Evolutionary conservation across 2,797 vertebrate species (phyloP).

Genomic region (Rhynchotus rufescens): DNA sequence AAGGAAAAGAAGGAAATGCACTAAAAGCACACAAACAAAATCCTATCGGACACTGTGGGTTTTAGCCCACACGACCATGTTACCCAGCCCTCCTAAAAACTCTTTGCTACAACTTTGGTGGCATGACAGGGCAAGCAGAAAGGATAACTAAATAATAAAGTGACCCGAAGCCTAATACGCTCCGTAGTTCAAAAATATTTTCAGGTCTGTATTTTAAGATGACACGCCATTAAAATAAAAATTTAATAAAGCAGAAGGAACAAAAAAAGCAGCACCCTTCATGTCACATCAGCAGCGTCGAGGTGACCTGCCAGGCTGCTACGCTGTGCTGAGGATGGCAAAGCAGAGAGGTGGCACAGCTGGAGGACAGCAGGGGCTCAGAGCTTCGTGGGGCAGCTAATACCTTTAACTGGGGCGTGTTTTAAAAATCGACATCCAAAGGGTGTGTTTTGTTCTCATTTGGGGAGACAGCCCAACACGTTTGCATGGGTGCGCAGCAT

Average conservation of each 20-base stretch:
- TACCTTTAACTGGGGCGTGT: not conserved
- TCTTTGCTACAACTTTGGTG: not conserved
- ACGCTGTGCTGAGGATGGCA: not conserved
- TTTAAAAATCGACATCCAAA: not conserved
- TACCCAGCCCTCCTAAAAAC: not conserved
- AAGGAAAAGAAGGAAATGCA: not conserved
- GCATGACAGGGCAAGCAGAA: constrained; percentile 9
- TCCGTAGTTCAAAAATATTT: constrained; percentile 56
- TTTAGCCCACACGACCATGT: not conserved
- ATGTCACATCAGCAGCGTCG: constrained; percentile 60
- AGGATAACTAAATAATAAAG: constrained; percentile 71
- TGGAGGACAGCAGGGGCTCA: not conserved
- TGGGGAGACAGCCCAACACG: too few species aligned
- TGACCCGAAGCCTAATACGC: constrained; percentile 22
- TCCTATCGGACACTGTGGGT: not conserved
- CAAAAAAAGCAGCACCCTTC: constrained; percentile 58
- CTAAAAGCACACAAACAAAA: not conserved
- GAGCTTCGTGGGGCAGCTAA: not conserved
- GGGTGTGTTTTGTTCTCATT: not conserved
- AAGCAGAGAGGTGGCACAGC: not conserved
- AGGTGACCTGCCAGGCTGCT: constrained; percentile 43
- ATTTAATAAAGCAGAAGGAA: constrained; percentile 60
- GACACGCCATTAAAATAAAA: constrained; percentile 78
- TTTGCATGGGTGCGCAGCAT: too few species aligned
- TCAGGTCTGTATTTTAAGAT: constrained; percentile 58